Evolutionary conservation across 2,888 invertebrate species (phyloP), one percentile per base, ranked within the genome.

Genomic region (Coleophora deauratella): DNA sequence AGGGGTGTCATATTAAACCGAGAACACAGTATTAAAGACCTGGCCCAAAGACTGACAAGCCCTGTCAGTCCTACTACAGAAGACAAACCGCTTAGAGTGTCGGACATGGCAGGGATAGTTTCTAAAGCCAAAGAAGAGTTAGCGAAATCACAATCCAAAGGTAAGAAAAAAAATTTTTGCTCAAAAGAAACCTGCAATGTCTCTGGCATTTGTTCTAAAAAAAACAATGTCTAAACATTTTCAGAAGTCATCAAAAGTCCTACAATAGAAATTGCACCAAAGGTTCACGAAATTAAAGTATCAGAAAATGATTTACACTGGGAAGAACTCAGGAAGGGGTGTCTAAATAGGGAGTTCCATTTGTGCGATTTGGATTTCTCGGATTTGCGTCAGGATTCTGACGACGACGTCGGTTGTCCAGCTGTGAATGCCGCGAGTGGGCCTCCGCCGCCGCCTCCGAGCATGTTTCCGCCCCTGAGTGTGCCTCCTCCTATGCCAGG

Each of bases 281-380:
- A 89, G 74, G 64, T 88, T 27, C 72, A 69, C 34, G 93, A 94
- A 66, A 87, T 90, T 28, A 95, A 95, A 73, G 94, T 96, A 66
- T 93, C 96, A 0, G 97, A 97, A 76, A 96, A 95, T 62, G 98
- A 98, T 62, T 76, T 98, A 2, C 95, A 97, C 62, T 99, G 99
- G 98, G 98, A 98, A 64, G 95, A 96, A 63, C 75, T 98, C 1
- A 68, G 65, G 47, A 91, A 93, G 38, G 90, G 91, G 32, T 91
- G 91, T 49, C 86, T 94, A 55, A 88, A 91, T 46, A 86, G 95
- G 49, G 91, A 93, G 47, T 85, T 95, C 67, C 91, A 94, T 50
- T 88, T 97, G 37, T 97, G 98, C 71, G 98, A 99, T 77, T 88
- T 99, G 62, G 99, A 99, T 77, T 99, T 99, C 76, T 96, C 96